Percentiles rank a stretch among this genome's conserved stretches.
Evolutionary conservation across 1,140 invertebrate genomes (phyloP).

Genomic region (Apocrypta bakeri): DNA sequence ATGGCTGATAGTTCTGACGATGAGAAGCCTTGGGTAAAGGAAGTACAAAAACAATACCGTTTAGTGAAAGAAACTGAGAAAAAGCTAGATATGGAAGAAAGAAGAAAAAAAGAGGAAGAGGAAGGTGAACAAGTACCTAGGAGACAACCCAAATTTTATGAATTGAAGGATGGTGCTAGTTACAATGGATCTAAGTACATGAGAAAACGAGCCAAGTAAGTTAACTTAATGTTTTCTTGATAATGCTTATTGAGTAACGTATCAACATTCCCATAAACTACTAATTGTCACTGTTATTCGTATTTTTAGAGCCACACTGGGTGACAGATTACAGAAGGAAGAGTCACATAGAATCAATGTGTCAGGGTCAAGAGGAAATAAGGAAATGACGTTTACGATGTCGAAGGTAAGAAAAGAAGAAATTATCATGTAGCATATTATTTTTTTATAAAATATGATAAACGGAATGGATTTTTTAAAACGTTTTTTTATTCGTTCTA

Average conservation of each 20-base stretch:
- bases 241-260: conserved; percentile 8
- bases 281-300: conserved; percentile 53
- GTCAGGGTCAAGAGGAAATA: conserved; percentile 79
- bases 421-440: neutral
- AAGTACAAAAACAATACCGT: conserved; percentile 85
- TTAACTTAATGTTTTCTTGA: conserved; percentile 52
- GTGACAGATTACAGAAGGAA: conserved; percentile 79
- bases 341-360: conserved; percentile 76
- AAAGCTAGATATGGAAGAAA: conserved; percentile 70
- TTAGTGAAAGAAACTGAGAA: conserved; percentile 73
- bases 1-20: conserved; percentile 77
- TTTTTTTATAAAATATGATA: neutral
- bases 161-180: conserved; percentile 79
- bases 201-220: conserved; percentile 75
- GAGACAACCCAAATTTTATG: conserved; percentile 78
- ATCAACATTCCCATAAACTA: conserved; percentile 14
- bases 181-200: conserved; percentile 74
- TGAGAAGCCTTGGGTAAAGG: conserved; percentile 84
- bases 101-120: conserved; percentile 69
- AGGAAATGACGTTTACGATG: conserved; percentile 86
- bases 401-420: conserved; percentile 73
- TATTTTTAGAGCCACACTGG: conserved; percentile 79
- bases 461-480: neutral
- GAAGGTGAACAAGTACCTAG: conserved; percentile 59
- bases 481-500: conserved; percentile 48